These are phyloP conservation scores for Drosophila nannoptera DNA, from an alignment of 1,140 invertebrate genomes.

Conservation along the genomic window DNA sequence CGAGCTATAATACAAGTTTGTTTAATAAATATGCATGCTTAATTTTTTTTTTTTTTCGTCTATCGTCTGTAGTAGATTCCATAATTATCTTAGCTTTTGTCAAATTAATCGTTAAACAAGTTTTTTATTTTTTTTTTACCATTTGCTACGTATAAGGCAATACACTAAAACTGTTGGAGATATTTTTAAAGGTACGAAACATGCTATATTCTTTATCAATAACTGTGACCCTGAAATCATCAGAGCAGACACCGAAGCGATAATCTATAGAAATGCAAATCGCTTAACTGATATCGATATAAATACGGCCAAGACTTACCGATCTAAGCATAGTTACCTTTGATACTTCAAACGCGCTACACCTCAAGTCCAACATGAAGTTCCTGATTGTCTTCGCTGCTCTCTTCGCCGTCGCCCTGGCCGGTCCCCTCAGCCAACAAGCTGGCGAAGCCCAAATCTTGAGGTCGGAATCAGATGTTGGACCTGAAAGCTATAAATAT, in stretches of 20 bases:
- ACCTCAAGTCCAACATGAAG: conserved; percentile 39
- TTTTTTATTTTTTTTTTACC: not conserved
- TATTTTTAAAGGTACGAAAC: not conserved
- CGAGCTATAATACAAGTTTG: conserved; percentile 7
- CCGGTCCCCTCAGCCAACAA: no score
- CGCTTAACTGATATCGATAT: conserved; percentile 19
- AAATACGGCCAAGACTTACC: conserved; percentile 29
- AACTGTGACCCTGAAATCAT: conserved; percentile 18
- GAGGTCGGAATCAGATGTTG: conserved; percentile 72
- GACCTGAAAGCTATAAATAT: conserved; percentile 70
- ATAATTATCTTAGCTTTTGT: not conserved
- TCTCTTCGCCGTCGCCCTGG: conserved; percentile 57
- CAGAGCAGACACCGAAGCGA: not conserved
- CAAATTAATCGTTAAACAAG: conserved; percentile 3
- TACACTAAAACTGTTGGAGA: not conserved
- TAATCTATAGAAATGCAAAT: not conserved
- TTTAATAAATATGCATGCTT: conserved; percentile 12
- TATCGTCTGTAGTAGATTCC: no score
- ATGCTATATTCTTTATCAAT: conserved; percentile 39
- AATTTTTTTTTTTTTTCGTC: not conserved
- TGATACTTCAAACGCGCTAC: conserved; percentile 40
- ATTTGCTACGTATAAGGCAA: not conserved
- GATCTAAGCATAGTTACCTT: conserved; percentile 39
- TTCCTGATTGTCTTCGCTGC: conserved; percentile 53
- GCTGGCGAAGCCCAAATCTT: no score